phyloP scores from a whole-genome alignment of 2,113 vertebrate genomes.

The Phoxinus phoxinus region DNA sequence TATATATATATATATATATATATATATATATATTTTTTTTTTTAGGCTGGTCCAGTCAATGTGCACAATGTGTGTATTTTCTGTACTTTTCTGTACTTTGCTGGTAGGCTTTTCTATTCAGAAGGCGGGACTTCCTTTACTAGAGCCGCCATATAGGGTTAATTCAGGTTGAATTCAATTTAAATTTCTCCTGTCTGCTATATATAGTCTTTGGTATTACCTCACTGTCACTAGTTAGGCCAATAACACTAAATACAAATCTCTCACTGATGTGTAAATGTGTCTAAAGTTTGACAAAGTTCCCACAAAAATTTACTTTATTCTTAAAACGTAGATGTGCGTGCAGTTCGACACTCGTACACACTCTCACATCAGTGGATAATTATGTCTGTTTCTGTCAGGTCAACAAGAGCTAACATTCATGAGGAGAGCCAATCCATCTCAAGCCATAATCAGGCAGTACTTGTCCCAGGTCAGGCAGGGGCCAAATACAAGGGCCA shows the following conservation, averaged over 20 bases:
- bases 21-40: no score
- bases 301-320: background rate
- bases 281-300: background rate
- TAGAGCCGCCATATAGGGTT: background rate
- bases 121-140: background rate
- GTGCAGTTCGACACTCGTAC: background rate
- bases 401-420: slow-evolving; percentile 38
- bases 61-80: background rate
- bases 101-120: background rate
- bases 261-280: background rate
- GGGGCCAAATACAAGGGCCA: slow-evolving; percentile 17
- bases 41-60: background rate
- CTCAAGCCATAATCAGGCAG: slow-evolving; percentile 8
- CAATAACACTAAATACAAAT: background rate
- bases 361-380: background rate
- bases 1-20: no score
- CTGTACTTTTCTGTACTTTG: background rate
- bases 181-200: background rate
- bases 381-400: slow-evolving; percentile 30
- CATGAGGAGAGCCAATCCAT: slow-evolving; percentile 17
- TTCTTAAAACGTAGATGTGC: background rate
- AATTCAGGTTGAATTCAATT: no score
- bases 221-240: background rate
- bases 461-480: slow-evolving; percentile 23
- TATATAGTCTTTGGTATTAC: background rate